These are phyloP conservation scores for Junonia oenone DNA, from an alignment of 2,888 invertebrate genomes.

Conservation along the genomic window DNA sequence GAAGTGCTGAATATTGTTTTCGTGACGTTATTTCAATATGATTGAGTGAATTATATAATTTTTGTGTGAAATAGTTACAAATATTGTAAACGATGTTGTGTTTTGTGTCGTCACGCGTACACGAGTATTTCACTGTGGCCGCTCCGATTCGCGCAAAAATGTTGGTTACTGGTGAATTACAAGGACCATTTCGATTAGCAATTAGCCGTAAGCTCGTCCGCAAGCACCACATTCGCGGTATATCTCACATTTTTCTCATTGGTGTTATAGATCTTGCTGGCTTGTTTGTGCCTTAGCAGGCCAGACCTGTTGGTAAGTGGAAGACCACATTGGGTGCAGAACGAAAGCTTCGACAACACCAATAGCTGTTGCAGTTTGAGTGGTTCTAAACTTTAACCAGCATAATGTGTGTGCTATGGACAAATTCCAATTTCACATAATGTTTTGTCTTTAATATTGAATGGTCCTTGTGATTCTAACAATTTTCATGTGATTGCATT, in stretches of 20 bases:
- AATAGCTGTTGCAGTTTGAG: slow-evolving; percentile 67
- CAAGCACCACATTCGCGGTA: slow-evolving; percentile 69
- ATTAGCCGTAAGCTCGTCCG: slow-evolving; percentile 61
- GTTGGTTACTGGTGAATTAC: slow-evolving; percentile 69
- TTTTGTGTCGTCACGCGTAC: slow-evolving; percentile 49
- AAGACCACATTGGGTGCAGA: slow-evolving; percentile 63
- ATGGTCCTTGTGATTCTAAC: slow-evolving; percentile 80
- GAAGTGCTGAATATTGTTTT: slow-evolving; percentile 55
- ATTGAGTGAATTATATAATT: slow-evolving; percentile 68
- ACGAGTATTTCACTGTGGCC: slow-evolving; percentile 46
- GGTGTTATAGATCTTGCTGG: slow-evolving; percentile 86
- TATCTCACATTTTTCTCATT: slow-evolving; percentile 72
- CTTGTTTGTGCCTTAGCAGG: slow-evolving; percentile 87
- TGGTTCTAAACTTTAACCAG: slow-evolving; percentile 66
- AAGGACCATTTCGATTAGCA: slow-evolving; percentile 72
- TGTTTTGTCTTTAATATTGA: slow-evolving; percentile 64
- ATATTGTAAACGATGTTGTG: slow-evolving; percentile 47
- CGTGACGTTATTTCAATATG: slow-evolving; percentile 51
- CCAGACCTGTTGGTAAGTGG: slow-evolving; percentile 86
- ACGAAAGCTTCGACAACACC: slow-evolving; percentile 59
- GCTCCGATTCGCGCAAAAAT: slow-evolving; percentile 73
- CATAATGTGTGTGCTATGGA: slow-evolving; percentile 76
- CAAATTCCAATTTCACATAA: slow-evolving; percentile 41
- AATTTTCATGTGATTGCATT: slow-evolving; percentile 39
- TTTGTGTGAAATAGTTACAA: slow-evolving; percentile 45